Base-by-base conservation (phyloP, 2,888 invertebrate species). In the Petrolisthes cinctipes region DNA sequence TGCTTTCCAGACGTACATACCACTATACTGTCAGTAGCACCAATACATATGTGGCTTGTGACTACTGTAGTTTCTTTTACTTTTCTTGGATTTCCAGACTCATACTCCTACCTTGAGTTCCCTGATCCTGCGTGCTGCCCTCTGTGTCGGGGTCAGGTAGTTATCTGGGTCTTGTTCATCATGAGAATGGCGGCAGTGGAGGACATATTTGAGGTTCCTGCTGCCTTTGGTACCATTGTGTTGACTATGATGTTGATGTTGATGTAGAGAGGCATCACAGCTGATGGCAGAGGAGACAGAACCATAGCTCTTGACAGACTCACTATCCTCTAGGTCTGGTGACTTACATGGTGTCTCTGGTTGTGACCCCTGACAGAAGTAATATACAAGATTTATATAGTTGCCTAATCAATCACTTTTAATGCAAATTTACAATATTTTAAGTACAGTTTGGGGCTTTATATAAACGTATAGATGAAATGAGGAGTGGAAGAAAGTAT, bases 81-180 rank as follows among this genome's bases (percentile, higher is more conserved):
- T 11, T 78, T 6, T 20, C 6, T 37, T 37, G 37, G 37, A 37
- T 37, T 37, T 37, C 37, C 37, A 37, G 6, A 51, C 68, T 6
- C 56, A 6, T 17, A 23, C 66, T 5, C 1, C 20, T 91, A 93
- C 94, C 92, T 94, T 93, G 79, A 97, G 94, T 88, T 96, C 95
- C 90, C 96, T 94, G 68, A 97, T 95, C 93, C 97, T 96, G 91
- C 95, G 94, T 92, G 96, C 96, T 11, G 97, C 97, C 89, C 97
- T 94, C 92, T 97, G 97, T 0, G 97, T 97, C 17, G 97, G 97
- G 83, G 97, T 97, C 88, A 97, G 94, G 93, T 97, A 97, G 92
- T 97, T 96, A 89, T 96, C 96, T 5, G 95, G 95, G 92, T 96
- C 95, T 20, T 80, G 23, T 7, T 90, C 91, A 9, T 90, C 91